A percentile compares a stretch with the other conserved stretches of the same genome.
These are phyloP conservation scores for Sinosuthora webbiana DNA, from an alignment of 2,113 vertebrate genomes.

Conservation along the genomic window DNA sequence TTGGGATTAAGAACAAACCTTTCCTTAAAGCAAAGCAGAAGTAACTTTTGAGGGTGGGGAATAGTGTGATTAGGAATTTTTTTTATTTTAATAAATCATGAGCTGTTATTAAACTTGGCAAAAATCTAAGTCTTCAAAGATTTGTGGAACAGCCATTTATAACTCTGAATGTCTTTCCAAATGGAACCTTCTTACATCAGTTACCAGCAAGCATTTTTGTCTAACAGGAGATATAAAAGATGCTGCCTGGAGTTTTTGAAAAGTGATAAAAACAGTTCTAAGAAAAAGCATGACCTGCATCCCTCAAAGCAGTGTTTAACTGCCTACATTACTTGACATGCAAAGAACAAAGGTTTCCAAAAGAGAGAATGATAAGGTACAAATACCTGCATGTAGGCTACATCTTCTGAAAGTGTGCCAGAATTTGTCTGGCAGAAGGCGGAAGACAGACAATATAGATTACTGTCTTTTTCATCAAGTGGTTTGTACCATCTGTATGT, in stretches of 20 bases:
- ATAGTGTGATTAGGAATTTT: background rate
- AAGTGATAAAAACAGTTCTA: slow-evolving; percentile 52
- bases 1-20: background rate
- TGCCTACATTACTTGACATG: slow-evolving; percentile 58
- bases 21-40: background rate
- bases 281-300: slow-evolving; percentile 46
- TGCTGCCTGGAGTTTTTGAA: slow-evolving; percentile 48
- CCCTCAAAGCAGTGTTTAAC: slow-evolving; percentile 54
- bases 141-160: background rate
- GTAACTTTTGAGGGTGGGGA: background rate
- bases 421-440: background rate
- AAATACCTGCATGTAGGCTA: slow-evolving; percentile 60
- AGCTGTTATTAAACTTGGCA: background rate
- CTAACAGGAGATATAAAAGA: slow-evolving; percentile 47
- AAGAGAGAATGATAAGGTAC: slow-evolving; percentile 28
- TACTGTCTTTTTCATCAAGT: slow-evolving; percentile 58
- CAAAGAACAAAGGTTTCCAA: slow-evolving; percentile 61
- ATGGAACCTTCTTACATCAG: background rate
- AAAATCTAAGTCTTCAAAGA: slow-evolving; percentile 25
- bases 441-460: slow-evolving; percentile 34
- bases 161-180: slow-evolving; percentile 2
- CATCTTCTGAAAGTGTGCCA: slow-evolving; percentile 41
- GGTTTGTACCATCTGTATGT: slow-evolving; percentile 67
- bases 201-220: slow-evolving; percentile 43
- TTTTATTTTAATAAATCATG: background rate